phyloP scores from a whole-genome alignment of 2,113 vertebrate species.

The Lepidothrix coronata region DNA sequence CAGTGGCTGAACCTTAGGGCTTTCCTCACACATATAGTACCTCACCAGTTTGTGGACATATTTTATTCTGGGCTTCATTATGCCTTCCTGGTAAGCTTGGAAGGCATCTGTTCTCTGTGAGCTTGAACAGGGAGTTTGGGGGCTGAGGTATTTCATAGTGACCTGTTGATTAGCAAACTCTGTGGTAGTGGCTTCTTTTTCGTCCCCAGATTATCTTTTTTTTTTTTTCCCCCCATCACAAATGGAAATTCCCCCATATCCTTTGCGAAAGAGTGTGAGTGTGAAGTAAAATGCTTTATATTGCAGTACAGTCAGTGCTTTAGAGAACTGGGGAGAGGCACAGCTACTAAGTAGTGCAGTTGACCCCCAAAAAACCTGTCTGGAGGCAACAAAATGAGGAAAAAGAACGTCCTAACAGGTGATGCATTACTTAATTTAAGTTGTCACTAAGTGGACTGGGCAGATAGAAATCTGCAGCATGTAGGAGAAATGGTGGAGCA shows the following conservation, averaged over 20 bases:
- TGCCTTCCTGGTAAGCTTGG: background rate
- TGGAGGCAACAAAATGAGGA: background rate
- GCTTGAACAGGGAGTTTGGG: background rate
- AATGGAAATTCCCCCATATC: background rate
- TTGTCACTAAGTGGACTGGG: background rate
- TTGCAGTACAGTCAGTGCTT: background rate
- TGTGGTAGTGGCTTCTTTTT: background rate
- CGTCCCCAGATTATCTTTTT: rapidly evolving
- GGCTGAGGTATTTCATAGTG: background rate
- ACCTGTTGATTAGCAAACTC: background rate
- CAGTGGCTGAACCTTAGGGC: background rate
- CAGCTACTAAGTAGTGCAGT: background rate
- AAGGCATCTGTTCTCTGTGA: background rate
- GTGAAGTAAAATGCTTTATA: background rate
- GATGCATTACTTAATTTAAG: background rate
- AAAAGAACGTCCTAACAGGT: background rate
- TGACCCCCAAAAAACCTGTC: background rate
- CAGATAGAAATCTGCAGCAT: background rate
- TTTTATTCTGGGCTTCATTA: background rate
- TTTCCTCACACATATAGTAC: background rate
- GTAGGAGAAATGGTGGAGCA: background rate
- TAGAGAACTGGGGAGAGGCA: background rate
- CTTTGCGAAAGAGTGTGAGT: background rate
- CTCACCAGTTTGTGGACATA: rapidly evolving
- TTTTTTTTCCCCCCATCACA: rapidly evolving